Evolutionary conservation across 2,113 vertebrate genomes (phyloP), one percentile per base, ranked within the genome.

Genomic region (Grammomys surdaster): DNA sequence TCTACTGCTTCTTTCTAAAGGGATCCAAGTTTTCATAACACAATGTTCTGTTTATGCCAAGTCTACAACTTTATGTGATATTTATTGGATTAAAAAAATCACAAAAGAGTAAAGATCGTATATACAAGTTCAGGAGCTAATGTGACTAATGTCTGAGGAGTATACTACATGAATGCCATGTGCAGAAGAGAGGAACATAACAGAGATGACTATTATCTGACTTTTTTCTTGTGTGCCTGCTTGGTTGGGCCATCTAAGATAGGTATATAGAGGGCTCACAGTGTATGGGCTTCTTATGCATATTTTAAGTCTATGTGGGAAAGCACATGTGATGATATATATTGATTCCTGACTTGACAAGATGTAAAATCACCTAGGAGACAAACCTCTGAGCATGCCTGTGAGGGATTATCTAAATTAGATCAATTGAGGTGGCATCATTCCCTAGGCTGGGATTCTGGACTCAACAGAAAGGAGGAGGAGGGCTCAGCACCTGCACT

Each of bases 11-110:
- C 85, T 92, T 92, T 95, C 63, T 67, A 75, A 96, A 93, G 69
- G 92, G 60, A 93, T 75, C 94, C 84, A 82, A 73, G 69, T 95
- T 96, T 93, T 96, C 89, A 94, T 94, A 96, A 92, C 19, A 56
- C 56, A 88, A 11, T 72, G 65, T 89, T 95, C 77, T 87, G 73
- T 95, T 87, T 95, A 69, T 31, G 93, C 80, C 65, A 92, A 90
- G 19, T 63, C 24, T 48, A 67, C 70, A 46, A 60, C 51, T 90
- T 90, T 93, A 72, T 51, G 51, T 84, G 87, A 67, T 89, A 70
- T 93, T 93, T 94, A 78, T 77, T 54, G 81, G 82, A 89, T 87
- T 36, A 72, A n/a, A 93, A 89, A 89, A 91, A 77, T 72, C 40
- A 40, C n/a, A 88, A 94, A 58, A 85, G n/a, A 86, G 77, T n/a